Evolutionary conservation across 2,888 invertebrate species (phyloP).

Genomic region (Flabesymbios commensalis): DNA sequence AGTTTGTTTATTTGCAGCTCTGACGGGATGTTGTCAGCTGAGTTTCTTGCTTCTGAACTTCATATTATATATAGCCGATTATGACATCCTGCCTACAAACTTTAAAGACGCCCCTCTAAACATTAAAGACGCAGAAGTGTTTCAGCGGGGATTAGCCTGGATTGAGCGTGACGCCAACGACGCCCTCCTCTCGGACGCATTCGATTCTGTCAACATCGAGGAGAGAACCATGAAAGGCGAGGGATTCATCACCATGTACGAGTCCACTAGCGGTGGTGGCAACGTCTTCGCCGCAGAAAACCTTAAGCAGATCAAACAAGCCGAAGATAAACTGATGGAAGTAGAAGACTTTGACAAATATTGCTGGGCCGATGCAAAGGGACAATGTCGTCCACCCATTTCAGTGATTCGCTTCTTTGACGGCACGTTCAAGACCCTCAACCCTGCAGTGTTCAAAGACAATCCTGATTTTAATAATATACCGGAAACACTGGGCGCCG

Average conservation of each 20-base stretch:
- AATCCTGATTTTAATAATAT: conserved; percentile 24
- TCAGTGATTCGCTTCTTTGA: conserved; percentile 17
- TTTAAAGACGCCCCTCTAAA: conserved; percentile 39
- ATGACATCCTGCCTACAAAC: conserved; percentile 28
- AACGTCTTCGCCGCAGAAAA: conserved; percentile 44
- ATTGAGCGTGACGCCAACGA: conserved; percentile 9
- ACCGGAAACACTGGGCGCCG: neutral
- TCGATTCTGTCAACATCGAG: neutral
- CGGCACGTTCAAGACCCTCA: conserved; percentile 10
- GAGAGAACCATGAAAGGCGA: conserved; percentile 16
- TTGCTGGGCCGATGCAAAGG: conserved; percentile 9
- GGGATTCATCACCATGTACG: conserved; percentile 36
- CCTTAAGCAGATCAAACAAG: conserved; percentile 36
- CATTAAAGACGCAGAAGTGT: conserved; percentile 39
- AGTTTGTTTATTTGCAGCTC: too few species aligned
- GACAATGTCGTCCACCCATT: neutral
- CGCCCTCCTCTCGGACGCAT: conserved; percentile 4
- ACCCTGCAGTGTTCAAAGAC: conserved; percentile 16
- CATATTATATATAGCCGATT: too few species aligned
- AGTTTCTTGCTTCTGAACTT: too few species aligned
- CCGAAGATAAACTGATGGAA: conserved; percentile 31
- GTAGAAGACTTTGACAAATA: conserved; percentile 7
- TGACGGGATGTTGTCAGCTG: too few species aligned
- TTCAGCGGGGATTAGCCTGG: conserved; percentile 40
- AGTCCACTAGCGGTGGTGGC: conserved; percentile 26